Evolutionary conservation across 2,888 invertebrate genomes (phyloP).

Genomic region (Cheilosia impressa): DNA sequence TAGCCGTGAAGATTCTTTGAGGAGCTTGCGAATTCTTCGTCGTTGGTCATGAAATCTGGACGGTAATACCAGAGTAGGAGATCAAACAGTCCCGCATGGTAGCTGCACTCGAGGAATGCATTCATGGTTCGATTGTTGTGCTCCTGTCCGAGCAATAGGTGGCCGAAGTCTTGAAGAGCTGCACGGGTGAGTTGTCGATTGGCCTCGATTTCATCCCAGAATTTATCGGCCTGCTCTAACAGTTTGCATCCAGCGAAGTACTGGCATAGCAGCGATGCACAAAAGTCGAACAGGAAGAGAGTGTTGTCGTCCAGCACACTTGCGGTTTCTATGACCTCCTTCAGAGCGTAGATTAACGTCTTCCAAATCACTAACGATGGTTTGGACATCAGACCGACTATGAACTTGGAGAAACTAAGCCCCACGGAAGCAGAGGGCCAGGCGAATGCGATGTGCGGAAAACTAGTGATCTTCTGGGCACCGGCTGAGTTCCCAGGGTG

Average conservation of each 20-base stretch:
- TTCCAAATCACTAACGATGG: conserved; percentile 83
- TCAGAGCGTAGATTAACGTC: conserved; percentile 79
- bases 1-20: conserved; percentile 77
- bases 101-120: conserved; percentile 80
- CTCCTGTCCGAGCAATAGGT: conserved; percentile 79
- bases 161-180: conserved; percentile 79
- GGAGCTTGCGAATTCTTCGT: conserved; percentile 27
- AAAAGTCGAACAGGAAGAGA: conserved; percentile 80
- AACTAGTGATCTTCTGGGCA: conserved; percentile 47
- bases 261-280: conserved; percentile 80
- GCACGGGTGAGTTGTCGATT: conserved; percentile 77
- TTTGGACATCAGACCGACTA: conserved; percentile 80
- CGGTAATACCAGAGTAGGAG: conserved; percentile 80
- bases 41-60: conserved; percentile 79
- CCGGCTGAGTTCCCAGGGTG: not conserved
- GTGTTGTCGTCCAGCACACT: conserved; percentile 77
- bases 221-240: conserved; percentile 81
- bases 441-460: conserved; percentile 76
- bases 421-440: conserved; percentile 81
- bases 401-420: conserved; percentile 79
- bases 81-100: conserved; percentile 79
- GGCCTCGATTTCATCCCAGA: conserved; percentile 77
- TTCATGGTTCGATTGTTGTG: conserved; percentile 82
- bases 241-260: conserved; percentile 81
- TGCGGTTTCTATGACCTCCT: conserved; percentile 77